Conservation (phyloP, 2,888 invertebrate genomes). For the Acholoe squamosa region DNA sequence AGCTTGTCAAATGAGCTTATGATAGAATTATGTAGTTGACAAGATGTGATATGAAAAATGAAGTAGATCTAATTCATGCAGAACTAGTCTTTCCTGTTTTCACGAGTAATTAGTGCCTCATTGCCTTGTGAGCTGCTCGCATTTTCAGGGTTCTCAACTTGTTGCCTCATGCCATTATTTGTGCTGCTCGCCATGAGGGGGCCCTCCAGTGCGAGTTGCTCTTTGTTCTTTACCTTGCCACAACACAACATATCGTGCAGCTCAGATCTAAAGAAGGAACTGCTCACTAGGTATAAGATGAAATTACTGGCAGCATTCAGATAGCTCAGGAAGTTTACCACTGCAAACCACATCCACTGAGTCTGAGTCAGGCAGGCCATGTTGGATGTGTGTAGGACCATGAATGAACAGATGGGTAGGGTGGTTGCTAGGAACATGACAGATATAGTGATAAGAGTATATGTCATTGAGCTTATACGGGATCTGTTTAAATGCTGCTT, state of each 20-base stretch:
- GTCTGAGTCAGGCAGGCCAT: neutral
- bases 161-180: neutral
- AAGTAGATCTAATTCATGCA: too few relatives aligned
- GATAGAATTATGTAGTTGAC: too few relatives aligned
- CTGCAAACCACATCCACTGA: constrained; percentile 20
- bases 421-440: neutral
- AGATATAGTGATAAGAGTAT: neutral
- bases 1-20: too few relatives aligned
- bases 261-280: neutral
- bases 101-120: neutral
- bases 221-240: neutral
- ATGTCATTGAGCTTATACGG: neutral
- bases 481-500: neutral
- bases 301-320: neutral
- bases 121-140: neutral
- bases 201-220: constrained; percentile 13
- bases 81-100: too few relatives aligned
- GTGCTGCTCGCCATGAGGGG: neutral
- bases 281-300: neutral
- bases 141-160: neutral
- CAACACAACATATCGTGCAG: neutral
- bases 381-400: neutral
- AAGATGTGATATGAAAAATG: too few relatives aligned
- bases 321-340: constrained; percentile 7
- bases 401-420: neutral